Percentiles rank a stretch among this genome's conserved stretches.
Conservation (phyloP, 2,888 invertebrate genomes). For the Stratiomys singularior region DNA sequence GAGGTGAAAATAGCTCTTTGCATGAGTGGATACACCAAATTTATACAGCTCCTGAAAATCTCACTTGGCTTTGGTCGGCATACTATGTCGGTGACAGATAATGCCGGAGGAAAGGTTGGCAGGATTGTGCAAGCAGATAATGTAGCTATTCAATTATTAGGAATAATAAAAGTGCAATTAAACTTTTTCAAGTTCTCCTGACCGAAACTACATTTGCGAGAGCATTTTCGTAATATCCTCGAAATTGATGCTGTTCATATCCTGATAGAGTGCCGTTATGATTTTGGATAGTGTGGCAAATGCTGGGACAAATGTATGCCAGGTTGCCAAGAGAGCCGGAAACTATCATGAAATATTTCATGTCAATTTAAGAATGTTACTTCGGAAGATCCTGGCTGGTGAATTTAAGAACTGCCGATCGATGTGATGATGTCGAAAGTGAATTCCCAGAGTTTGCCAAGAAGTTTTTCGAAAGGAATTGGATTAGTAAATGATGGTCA, state of each 20-base stretch:
- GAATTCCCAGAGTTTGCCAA: neutral
- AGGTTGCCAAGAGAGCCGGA: neutral
- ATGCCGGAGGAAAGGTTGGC: constrained; percentile 19
- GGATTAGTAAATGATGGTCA: too few relatives aligned
- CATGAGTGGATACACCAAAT: constrained; percentile 19
- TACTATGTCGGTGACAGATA: neutral
- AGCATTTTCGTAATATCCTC: neutral
- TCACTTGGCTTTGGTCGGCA: neutral
- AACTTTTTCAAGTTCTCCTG: constrained; percentile 16
- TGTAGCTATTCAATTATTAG: constrained; percentile 42
- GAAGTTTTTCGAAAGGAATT: too few relatives aligned
- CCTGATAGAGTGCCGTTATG: neutral
- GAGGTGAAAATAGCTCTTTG: constrained; percentile 17
- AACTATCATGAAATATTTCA: neutral
- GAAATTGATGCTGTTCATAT: neutral
- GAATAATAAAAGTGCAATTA: constrained; percentile 46
- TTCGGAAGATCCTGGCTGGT: neutral
- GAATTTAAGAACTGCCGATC: neutral
- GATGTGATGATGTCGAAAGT: constrained; percentile 2
- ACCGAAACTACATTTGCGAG: neutral
- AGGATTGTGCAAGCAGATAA: constrained; percentile 35
- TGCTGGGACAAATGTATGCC: neutral
- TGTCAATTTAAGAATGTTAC: neutral
- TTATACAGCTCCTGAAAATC: neutral
- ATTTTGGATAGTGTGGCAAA: neutral